Conservation (phyloP, 2,888 invertebrate genomes). For the Acanthosoma haemorrhoidale region DNA sequence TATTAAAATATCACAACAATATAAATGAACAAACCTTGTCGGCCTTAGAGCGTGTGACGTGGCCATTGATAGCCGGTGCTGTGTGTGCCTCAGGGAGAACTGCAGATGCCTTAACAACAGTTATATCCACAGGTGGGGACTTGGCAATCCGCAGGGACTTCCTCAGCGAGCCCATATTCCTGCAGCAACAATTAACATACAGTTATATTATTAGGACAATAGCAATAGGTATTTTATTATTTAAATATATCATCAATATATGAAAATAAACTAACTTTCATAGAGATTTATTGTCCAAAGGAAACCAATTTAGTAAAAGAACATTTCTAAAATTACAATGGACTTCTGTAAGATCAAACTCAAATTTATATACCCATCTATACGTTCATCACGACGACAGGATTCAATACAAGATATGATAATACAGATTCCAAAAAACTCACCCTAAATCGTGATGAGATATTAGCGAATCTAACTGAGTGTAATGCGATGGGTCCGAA, state of each 20-base stretch:
- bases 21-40: slow-evolving; percentile 12
- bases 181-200: not conserved
- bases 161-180: slow-evolving; percentile 23
- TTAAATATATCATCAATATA: too few relatives aligned
- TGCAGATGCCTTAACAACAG: slow-evolving; percentile 2
- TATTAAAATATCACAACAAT: too few relatives aligned
- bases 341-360: too few relatives aligned
- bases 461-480: slow-evolving; percentile 56
- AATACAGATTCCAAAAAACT: not conserved
- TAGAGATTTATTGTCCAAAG: too few relatives aligned
- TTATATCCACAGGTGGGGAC: slow-evolving; percentile 35
- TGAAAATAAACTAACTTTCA: too few relatives aligned
- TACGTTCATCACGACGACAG: too few relatives aligned
- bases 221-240: not conserved
- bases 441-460: slow-evolving; percentile 33
- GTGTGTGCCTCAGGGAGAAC: not conserved
- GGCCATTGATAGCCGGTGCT: slow-evolving; percentile 31
- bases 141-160: slow-evolving; percentile 37
- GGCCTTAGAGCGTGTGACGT: slow-evolving; percentile 14
- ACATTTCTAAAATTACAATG: too few relatives aligned
- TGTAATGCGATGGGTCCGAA: slow-evolving; percentile 66
- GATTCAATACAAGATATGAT: too few relatives aligned
- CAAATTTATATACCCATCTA: too few relatives aligned
- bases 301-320: too few relatives aligned
- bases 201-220: not conserved